Evolutionary conservation across 2,113 vertebrate species (phyloP).

Genomic region (Pollimyrus isidori): DNA sequence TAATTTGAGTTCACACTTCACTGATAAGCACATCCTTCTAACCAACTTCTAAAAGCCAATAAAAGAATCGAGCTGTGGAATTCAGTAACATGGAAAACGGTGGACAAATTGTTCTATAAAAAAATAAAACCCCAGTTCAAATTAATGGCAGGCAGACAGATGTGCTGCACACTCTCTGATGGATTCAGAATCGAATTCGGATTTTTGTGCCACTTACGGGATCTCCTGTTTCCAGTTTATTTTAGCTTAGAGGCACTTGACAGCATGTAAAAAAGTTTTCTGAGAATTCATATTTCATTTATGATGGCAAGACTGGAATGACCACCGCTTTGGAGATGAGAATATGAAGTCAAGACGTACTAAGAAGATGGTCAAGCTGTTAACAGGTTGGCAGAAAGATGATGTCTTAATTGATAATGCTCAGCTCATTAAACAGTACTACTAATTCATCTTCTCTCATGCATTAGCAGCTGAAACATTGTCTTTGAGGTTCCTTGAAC

Average conservation of each 20-base stretch:
- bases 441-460: background rate
- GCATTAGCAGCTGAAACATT: background rate
- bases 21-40: constrained; percentile 29
- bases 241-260: background rate
- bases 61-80: background rate
- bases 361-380: background rate
- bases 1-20: constrained; percentile 17
- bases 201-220: background rate
- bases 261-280: constrained; percentile 12
- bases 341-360: constrained; percentile 6
- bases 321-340: background rate
- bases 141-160: background rate
- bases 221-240: background rate
- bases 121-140: background rate
- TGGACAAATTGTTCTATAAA: background rate
- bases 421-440: background rate
- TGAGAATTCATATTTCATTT: constrained; percentile 15
- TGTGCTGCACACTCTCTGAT: background rate
- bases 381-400: background rate
- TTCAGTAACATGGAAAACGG: background rate
- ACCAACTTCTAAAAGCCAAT: background rate
- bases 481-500: background rate
- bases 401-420: background rate
- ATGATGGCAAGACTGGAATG: background rate
- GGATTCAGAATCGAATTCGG: background rate